Evolutionary conservation across 2,888 invertebrate species (phyloP).

Genomic region (Lasius fuliginosus): DNA sequence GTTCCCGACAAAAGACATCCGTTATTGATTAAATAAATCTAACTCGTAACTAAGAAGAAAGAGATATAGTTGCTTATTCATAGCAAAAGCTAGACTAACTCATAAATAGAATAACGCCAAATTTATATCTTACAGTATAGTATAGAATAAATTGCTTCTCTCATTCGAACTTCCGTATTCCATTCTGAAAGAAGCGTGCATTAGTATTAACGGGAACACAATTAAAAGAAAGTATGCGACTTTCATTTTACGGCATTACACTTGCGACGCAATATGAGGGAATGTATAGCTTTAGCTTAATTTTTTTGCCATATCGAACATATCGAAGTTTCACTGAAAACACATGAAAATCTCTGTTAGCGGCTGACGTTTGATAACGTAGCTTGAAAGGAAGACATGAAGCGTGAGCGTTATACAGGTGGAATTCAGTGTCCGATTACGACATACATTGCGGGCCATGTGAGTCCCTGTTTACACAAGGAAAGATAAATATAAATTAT

Average conservation of each 20-base stretch:
- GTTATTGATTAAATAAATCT: too few species aligned
- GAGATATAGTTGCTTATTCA: too few species aligned
- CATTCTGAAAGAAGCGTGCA: constrained; percentile 82
- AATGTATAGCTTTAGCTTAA: constrained; percentile 62
- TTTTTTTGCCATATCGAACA: constrained; percentile 71
- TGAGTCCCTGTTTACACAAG: constrained; percentile 87
- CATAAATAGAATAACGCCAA: too few species aligned
- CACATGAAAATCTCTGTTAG: constrained; percentile 78
- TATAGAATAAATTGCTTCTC: constrained; percentile 58
- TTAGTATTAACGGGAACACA: constrained; percentile 72
- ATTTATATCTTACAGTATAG: too few species aligned
- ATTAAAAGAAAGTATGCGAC: constrained; percentile 15
- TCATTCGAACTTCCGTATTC: constrained; percentile 71
- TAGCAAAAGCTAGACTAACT: too few species aligned
- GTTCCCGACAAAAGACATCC: too few species aligned
- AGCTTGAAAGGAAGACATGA: constrained; percentile 93
- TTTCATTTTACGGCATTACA: constrained; percentile 31
- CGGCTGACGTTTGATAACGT: constrained; percentile 64
- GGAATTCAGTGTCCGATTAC: constrained; percentile 92
- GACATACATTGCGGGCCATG: constrained; percentile 93
- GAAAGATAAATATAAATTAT: constrained; percentile 16
- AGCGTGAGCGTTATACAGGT: constrained; percentile 90
- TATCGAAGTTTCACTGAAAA: constrained; percentile 85
- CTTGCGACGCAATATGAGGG: constrained; percentile 16
- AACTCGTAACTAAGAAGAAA: too few species aligned